phyloP scores from a whole-genome alignment of 2,797 vertebrate genomes.

The Acomys russatus region DNA sequence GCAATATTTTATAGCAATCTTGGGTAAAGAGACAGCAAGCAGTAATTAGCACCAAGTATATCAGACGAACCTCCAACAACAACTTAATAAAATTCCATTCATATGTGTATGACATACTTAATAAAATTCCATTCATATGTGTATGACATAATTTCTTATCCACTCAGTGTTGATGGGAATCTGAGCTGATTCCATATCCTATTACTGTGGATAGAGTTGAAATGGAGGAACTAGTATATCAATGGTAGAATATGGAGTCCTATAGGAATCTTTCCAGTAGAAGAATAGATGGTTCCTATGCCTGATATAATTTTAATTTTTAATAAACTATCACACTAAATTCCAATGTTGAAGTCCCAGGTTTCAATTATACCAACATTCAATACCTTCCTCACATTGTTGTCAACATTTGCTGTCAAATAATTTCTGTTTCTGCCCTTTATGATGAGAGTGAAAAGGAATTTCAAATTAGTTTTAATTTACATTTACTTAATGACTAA shows the following conservation, averaged over 20 bases:
- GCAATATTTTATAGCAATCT: too few species aligned
- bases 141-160: neutral
- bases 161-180: neutral
- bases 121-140: neutral
- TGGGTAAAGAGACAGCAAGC: too few species aligned
- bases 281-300: too few species aligned
- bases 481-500: neutral
- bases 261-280: too few species aligned
- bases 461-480: neutral
- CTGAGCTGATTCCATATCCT: neutral
- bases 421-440: neutral
- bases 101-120: neutral
- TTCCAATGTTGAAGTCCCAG: too few species aligned
- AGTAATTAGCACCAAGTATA: too few species aligned
- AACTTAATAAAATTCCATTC: neutral
- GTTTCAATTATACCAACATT: neutral
- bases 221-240: neutral
- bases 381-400: accelerated
- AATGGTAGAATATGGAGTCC: neutral
- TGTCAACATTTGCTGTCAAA: neutral
- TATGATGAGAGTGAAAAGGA: neutral
- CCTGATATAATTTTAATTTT: neutral
- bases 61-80: too few species aligned
- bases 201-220: neutral
- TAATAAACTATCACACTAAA: neutral